Percentiles rank a stretch among this genome's conserved stretches.
Evolutionary conservation across 2,113 vertebrate genomes (phyloP).

Genomic region (Amphiprion ocellaris): DNA sequence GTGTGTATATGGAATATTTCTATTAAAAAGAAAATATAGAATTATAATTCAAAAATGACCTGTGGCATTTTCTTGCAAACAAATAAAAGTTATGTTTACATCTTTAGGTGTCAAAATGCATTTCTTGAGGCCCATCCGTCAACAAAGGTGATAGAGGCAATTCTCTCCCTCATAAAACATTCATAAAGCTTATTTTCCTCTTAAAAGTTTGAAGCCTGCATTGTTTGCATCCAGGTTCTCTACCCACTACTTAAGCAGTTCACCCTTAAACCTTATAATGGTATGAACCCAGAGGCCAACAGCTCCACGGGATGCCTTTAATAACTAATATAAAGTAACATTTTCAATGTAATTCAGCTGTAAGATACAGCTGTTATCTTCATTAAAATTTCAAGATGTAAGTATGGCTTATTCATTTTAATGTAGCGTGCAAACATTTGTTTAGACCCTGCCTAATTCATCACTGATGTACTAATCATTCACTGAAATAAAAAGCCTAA

Average conservation of each 20-base stretch:
- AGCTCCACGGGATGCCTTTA: not conserved
- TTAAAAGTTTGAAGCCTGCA: not conserved
- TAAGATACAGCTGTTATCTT: not conserved
- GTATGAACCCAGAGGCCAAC: not conserved
- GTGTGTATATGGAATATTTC: not conserved
- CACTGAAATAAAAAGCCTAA: conserved; percentile 23
- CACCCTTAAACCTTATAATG: no score
- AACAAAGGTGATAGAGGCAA: not conserved
- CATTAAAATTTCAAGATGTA: conserved; percentile 10
- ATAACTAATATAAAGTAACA: not conserved
- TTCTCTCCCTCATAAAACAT: not conserved
- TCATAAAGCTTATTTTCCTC: not conserved
- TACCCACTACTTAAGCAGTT: no score
- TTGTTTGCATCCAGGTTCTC: not conserved
- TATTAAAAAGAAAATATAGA: not conserved
- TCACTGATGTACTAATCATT: conserved; percentile 16
- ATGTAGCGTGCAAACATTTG: conserved; percentile 7
- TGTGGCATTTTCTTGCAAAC: conserved; percentile 2
- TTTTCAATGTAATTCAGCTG: conserved; percentile 18
- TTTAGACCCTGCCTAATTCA: conserved; percentile 30
- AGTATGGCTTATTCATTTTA: conserved; percentile 21
- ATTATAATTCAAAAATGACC: not conserved
- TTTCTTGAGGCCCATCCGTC: not conserved
- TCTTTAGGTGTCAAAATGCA: not conserved
- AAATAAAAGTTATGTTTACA: not conserved